Base-by-base conservation (phyloP, 35 echinoderm and acorn worm species). In the Amphiura filiformis region DNA sequence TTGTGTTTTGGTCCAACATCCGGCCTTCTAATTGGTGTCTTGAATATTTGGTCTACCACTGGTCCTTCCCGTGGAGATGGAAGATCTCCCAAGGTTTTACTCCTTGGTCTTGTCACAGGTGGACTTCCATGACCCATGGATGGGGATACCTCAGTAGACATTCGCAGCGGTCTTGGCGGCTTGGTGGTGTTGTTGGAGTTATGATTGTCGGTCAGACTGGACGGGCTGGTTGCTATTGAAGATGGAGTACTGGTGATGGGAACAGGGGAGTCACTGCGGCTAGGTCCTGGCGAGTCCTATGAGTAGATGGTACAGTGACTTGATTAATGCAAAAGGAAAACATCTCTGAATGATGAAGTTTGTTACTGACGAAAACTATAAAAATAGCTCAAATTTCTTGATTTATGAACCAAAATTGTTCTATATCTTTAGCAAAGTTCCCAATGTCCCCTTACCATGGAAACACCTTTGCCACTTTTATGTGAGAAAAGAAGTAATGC, bases 1-100 rank as follows among this genome's bases (percentile, higher is more conserved):
- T 23, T 70, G 26, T 70, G 61, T n/a, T 70, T 70, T 15, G 61
- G 15, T 70, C 7, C 7, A 2, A 70, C 44, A 70, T 5, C 17
- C 28, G 4, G 15, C 7, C 17, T 18, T 70, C 17, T 18, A 26
- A 4, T 18, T n/a, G 61, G 56, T 38, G 33, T 37, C 11, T 1
- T 35, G 2, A 83, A 56, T 32, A 56, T 15, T 30, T 70, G 61
- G 26, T 70, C 61, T 7, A 70, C 28, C 1, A 70, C 61, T 15
- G 15, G 15, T 3, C 61, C 26, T n/a, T 70, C 44, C 61, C 9
- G 7, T 2, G 88, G 83, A 15, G 89, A 80, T 14, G 93, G 93
- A 13, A 75, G 82, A 57, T 91, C 93, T 30, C 93, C 93, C n/a
- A 95, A 75, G 3, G 93, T 95, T 52, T 85, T 95, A 38, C 93